Conservation (phyloP, 2,113 vertebrate genomes). For the Oxyruncus cristatus region DNA sequence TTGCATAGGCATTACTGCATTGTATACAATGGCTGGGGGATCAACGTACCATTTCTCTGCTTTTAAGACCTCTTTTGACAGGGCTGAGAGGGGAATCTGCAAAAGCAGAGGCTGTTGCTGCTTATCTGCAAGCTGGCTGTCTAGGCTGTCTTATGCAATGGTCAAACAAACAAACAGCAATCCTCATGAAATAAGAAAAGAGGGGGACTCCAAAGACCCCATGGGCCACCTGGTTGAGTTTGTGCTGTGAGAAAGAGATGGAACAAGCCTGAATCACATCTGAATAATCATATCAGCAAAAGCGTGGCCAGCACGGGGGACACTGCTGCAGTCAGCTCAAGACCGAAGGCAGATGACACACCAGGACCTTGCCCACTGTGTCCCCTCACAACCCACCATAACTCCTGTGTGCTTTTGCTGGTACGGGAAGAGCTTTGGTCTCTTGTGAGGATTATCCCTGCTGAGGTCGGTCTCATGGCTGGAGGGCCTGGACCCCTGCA, state of each 20-base stretch:
- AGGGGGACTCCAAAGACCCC: not conserved
- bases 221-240: not conserved
- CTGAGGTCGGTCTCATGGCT: not conserved
- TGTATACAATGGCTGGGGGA: slow-evolving; percentile 55
- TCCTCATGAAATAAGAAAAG: not conserved
- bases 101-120: slow-evolving; percentile 24
- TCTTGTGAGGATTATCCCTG: slow-evolving; percentile 49
- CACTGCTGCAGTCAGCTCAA: not conserved
- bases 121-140: not conserved
- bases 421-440: slow-evolving; percentile 58
- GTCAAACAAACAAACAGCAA: not conserved
- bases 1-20: slow-evolving; percentile 81
- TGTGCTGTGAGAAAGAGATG: slow-evolving; percentile 42
- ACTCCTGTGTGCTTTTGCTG: not conserved
- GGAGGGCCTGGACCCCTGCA: not conserved
- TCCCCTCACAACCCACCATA: fast-evolving
- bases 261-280: not conserved
- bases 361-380: fast-evolving
- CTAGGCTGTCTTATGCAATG: not conserved
- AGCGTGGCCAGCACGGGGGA: not conserved
- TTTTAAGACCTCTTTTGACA: slow-evolving; percentile 45
- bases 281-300: not conserved
- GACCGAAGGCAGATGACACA: not conserved
- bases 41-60: slow-evolving; percentile 69
- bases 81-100: slow-evolving; percentile 6